Conservation (phyloP, 1,140 invertebrate genomes). For the Macrobrachium rosenbergii region DNA sequence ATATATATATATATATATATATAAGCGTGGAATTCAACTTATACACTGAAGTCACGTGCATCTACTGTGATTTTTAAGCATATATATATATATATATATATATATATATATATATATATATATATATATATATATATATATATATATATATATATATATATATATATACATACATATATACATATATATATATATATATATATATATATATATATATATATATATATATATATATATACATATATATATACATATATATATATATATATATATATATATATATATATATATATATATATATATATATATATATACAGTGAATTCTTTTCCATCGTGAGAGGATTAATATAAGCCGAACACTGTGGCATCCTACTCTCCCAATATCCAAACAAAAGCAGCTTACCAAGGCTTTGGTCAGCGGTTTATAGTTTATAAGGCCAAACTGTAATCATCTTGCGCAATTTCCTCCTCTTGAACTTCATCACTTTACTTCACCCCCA, state of each 20-base stretch:
- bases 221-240: background rate
- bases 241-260: background rate
- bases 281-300: slow-evolving; percentile 1
- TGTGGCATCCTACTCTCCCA: no score
- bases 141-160: background rate
- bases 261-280: background rate
- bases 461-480: no score
- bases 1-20: background rate
- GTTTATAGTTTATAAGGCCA: no score
- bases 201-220: background rate
- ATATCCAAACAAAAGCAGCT: no score
- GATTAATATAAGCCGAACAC: no score
- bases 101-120: background rate
- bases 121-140: background rate
- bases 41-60: no score
- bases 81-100: background rate
- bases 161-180: background rate
- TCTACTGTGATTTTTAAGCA: background rate
- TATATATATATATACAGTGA: background rate
- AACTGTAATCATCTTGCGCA: no score
- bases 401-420: no score
- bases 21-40: background rate
- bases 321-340: no score
- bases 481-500: no score
- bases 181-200: background rate